These are phyloP conservation scores for Chaetoderma sp. DNA, from an alignment of 2,888 invertebrate genomes.

Conservation along the genomic window DNA sequence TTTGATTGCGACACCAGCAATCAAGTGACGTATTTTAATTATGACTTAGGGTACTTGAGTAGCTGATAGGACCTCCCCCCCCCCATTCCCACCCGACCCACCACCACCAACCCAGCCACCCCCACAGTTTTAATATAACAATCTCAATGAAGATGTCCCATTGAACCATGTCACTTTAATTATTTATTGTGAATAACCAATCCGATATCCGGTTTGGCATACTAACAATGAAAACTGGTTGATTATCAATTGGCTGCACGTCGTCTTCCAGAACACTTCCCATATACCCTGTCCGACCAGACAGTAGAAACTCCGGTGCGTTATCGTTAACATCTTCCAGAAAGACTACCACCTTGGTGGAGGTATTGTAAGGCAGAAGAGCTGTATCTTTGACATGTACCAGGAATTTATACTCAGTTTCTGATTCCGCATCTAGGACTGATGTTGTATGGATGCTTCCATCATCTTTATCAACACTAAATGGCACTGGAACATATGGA, in stretches of 20 bases:
- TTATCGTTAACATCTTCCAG: conserved; percentile 39
- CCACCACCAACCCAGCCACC: too few relatives aligned
- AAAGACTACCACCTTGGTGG: conserved; percentile 21
- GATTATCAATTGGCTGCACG: neutral
- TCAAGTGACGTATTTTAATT: too few relatives aligned
- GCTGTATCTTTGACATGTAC: conserved; percentile 37
- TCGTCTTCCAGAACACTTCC: conserved; percentile 4
- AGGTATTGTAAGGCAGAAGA: conserved; percentile 28
- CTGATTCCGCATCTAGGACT: conserved; percentile 30
- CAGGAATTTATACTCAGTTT: conserved; percentile 17
- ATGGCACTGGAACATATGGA: conserved; percentile 25
- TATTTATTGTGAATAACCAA: too few relatives aligned
- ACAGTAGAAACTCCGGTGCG: conserved; percentile 25
- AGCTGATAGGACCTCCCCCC: too few relatives aligned
- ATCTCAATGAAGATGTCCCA: too few relatives aligned
- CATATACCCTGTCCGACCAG: neutral
- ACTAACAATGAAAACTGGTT: conserved; percentile 4
- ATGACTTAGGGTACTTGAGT: too few relatives aligned
- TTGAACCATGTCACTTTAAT: too few relatives aligned
- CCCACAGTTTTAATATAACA: too few relatives aligned
- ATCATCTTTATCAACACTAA: conserved; percentile 6
- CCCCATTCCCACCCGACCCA: too few relatives aligned
- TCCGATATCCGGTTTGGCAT: too few relatives aligned
- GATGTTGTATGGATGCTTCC: conserved; percentile 18
- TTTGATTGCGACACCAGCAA: too few relatives aligned